These are phyloP conservation scores for Haliclona indistincta DNA, from an alignment of 37 sponge, comb jelly and placozoan genomes.

Conservation along the genomic window DNA sequence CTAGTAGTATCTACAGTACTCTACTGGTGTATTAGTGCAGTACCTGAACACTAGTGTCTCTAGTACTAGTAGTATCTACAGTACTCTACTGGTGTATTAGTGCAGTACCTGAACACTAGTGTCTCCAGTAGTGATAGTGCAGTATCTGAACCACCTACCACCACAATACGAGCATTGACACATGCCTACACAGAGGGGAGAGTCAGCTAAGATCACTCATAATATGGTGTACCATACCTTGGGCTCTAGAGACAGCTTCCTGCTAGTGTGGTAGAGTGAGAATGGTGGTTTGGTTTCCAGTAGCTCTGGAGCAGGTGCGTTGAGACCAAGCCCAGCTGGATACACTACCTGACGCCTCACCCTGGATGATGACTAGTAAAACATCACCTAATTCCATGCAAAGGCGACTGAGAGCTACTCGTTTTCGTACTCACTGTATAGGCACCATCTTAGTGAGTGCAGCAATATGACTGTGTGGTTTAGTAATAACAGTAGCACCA, in stretches of 20 bases:
- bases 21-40: too few relatives aligned
- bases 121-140: constrained; percentile 80
- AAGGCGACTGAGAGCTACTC: not conserved
- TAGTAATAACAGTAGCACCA: too few relatives aligned
- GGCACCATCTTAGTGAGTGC: constrained; percentile 73
- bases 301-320: constrained; percentile 75
- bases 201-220: not conserved
- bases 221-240: constrained; percentile 48
- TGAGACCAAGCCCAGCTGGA: constrained; percentile 62
- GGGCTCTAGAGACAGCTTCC: constrained; percentile 92
- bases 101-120: constrained; percentile 65
- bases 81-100: too few relatives aligned
- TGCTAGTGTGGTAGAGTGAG: constrained; percentile 95
- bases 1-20: not conserved
- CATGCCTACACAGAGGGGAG: constrained; percentile 43
- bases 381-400: too few relatives aligned
- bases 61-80: too few relatives aligned
- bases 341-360: constrained; percentile 90
- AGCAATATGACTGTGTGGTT: constrained; percentile 54
- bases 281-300: constrained; percentile 47
- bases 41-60: too few relatives aligned
- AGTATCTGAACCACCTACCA: constrained; percentile 94
- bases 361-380: constrained; percentile 7
- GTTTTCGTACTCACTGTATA: constrained; percentile 23
- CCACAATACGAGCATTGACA: constrained; percentile 87